phyloP scores from a whole-genome alignment of 2,797 vertebrate species.

The Amphiprion clarkii region DNA sequence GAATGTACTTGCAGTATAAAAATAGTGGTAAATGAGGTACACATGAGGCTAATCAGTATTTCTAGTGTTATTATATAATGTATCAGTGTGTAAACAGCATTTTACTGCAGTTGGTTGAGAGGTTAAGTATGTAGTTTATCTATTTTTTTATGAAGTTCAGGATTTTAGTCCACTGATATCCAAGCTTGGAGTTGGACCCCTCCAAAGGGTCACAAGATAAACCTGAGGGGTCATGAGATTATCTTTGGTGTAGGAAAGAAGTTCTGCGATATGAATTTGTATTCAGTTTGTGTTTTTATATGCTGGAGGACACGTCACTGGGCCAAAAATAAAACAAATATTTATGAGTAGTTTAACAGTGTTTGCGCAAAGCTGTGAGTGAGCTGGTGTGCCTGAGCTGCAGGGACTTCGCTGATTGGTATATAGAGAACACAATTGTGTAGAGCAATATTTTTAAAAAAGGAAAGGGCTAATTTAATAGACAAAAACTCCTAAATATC shows the following conservation, averaged over 20 bases:
- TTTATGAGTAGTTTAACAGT: too few species aligned
- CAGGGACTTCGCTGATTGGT: too few species aligned
- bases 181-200: neutral
- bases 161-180: neutral
- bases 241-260: slow-evolving; percentile 4
- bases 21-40: too few species aligned
- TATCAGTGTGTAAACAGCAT: neutral
- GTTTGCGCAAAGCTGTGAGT: too few species aligned
- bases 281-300: neutral
- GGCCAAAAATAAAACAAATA: too few species aligned
- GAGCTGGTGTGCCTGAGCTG: too few species aligned
- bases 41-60: neutral
- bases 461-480: too few species aligned
- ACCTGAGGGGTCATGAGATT: neutral
- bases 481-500: too few species aligned
- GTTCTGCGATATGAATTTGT: neutral
- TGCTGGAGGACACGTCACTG: too few species aligned
- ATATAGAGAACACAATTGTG: too few species aligned
- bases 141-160: neutral
- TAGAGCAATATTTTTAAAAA: too few species aligned
- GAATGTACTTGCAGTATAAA: too few species aligned
- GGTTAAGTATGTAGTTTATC: neutral
- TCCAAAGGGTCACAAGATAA: slow-evolving; percentile 1
- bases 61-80: neutral
- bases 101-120: neutral